Evolutionary conservation across 2,888 invertebrate genomes (phyloP).

Genomic region (Endotricha flammealis): DNA sequence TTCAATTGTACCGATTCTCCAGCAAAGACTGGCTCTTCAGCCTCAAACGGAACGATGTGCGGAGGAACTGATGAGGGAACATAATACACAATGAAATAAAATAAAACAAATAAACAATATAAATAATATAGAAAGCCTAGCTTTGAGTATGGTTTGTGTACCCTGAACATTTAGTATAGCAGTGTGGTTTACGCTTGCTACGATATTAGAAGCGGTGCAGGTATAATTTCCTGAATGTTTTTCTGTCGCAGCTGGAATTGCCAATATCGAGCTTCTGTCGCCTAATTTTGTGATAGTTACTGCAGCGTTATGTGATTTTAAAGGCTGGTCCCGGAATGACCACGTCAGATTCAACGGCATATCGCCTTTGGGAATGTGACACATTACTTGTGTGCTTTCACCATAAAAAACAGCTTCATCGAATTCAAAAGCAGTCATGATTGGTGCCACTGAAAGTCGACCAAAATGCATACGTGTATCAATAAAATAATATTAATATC

Average conservation of each 20-base stretch:
- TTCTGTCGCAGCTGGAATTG: constrained; percentile 82
- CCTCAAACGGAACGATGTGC: constrained; percentile 80
- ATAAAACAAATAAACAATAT: constrained; percentile 35
- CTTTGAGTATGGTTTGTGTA: constrained; percentile 45
- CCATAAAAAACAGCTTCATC: constrained; percentile 76
- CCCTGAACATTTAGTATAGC: constrained; percentile 82
- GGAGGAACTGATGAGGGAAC: constrained; percentile 74
- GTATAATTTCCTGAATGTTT: constrained; percentile 87
- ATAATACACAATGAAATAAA: constrained; percentile 34
- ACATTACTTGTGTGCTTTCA: constrained; percentile 78
- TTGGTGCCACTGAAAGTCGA: constrained; percentile 75
- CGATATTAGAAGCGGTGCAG: constrained; percentile 84
- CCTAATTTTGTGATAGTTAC: constrained; percentile 77
- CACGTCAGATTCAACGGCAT: constrained; percentile 83
- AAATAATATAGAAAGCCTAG: constrained; percentile 28
- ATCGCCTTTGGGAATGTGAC: constrained; percentile 82
- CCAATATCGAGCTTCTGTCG: constrained; percentile 80
- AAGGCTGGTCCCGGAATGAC: constrained; percentile 81
- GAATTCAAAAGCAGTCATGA: constrained; percentile 79
- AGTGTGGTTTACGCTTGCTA: constrained; percentile 81
- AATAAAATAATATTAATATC: too few species aligned
- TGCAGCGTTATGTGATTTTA: constrained; percentile 55
- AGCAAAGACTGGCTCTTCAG: constrained; percentile 80
- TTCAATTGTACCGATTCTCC: constrained; percentile 81
- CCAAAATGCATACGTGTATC: constrained; percentile 9